Evolutionary conservation across 2,888 invertebrate genomes (phyloP), one percentile per base, ranked within the genome.

Genomic region (Bedellia somnulentella): DNA sequence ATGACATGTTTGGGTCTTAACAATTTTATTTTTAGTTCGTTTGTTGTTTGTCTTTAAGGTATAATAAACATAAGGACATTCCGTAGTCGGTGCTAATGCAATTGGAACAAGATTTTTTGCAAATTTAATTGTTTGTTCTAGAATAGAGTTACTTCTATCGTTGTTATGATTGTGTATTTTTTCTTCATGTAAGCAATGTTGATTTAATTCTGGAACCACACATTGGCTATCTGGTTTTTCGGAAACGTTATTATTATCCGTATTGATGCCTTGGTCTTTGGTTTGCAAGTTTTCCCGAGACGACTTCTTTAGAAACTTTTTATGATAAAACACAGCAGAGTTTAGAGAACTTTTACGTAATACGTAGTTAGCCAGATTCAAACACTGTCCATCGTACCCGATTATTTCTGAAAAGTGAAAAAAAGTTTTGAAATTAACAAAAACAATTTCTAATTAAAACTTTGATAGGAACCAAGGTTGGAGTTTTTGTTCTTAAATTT

Each of bases 241-340:
- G 6, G 13, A 13, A 18, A 27, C 15, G 21, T 24, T 10, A 27
- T 22, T 4, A 12, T 35, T 24, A 33, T 18, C 24, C 11, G n/a
- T n/a, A n/a, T n/a, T n/a, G n/a, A n/a, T n/a, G n/a, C n/a, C n/a
- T n/a, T n/a, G n/a, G n/a, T n/a, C n/a, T n/a, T n/a, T n/a, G n/a
- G n/a, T n/a, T n/a, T n/a, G n/a, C n/a, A n/a, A n/a, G n/a, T n/a
- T n/a, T n/a, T n/a, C n/a, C n/a, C n/a, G n/a, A n/a, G n/a, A n/a
- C n/a, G n/a, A n/a, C 18, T n/a, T 17, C 10, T 33, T 17, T 26
- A 56, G 38, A 35, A 47, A 56, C 37, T 52, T 67, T 44, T 68
- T 71, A 33, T 73, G 73, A 14, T 63, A 46, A 33, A 54, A 73
- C 22, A 61, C 50, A 15, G 62, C 48, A 2, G 66, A 60, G 39